phyloP scores from a whole-genome alignment of 2,113 vertebrate genomes.

The Lynx canadensis region DNA sequence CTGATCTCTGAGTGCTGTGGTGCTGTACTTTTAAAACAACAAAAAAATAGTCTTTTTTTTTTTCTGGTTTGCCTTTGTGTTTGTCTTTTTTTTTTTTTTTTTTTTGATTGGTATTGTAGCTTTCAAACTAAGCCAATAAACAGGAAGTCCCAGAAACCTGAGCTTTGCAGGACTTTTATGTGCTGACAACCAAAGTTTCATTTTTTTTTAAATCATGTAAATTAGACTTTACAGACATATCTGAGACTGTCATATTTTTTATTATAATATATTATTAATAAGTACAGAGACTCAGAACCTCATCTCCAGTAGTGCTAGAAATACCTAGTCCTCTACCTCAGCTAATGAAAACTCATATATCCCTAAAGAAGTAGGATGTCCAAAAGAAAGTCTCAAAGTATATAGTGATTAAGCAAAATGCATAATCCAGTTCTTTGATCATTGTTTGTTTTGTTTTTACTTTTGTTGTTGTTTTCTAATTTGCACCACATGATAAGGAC shows the following conservation, averaged over 20 bases:
- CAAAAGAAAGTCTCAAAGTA: neutral
- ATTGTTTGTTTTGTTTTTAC: neutral
- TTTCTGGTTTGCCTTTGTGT: neutral
- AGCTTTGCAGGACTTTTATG: neutral
- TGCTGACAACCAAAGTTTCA: neutral
- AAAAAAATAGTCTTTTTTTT: neutral
- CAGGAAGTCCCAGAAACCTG: neutral
- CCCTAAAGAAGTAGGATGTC: neutral
- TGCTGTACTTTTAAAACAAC: neutral
- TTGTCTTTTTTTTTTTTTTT: too few species aligned
- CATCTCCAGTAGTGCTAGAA: neutral
- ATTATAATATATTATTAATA: neutral
- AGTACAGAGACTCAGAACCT: neutral
- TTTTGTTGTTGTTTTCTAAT: neutral
- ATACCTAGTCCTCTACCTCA: neutral
- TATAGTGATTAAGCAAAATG: neutral
- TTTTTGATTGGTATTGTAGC: neutral
- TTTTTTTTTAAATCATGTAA: neutral
- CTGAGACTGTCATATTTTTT: neutral
- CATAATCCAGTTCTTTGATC: neutral
- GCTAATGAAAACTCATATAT: neutral
- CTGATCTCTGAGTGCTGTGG: neutral
- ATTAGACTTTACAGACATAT: neutral
- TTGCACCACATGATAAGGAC: neutral
- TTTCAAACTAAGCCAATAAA: neutral